Evolutionary conservation across 2,888 invertebrate genomes (phyloP).

Genomic region (Cinara cedri): DNA sequence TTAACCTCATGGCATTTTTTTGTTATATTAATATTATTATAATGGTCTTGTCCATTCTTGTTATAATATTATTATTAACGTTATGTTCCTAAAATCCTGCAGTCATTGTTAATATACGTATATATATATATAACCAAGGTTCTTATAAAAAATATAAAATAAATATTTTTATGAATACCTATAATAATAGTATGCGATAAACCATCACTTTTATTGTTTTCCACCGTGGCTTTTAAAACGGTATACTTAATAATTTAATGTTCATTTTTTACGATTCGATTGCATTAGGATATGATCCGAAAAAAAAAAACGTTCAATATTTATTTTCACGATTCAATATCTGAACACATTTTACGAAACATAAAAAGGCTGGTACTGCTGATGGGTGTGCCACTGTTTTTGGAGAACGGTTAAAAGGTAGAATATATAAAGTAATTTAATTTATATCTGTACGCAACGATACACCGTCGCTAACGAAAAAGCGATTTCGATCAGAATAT

Average conservation of each 20-base stretch:
- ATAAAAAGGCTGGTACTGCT: not conserved
- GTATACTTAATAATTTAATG: not conserved
- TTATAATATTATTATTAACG: conserved; percentile 23
- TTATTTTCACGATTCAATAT: not conserved
- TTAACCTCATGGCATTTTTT: conserved; percentile 22
- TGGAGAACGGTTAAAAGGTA: no score
- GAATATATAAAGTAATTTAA: no score
- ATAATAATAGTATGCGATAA: not conserved
- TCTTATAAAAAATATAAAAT: not conserved
- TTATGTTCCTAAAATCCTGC: conserved; percentile 5
- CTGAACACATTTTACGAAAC: not conserved
- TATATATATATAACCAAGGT: not conserved
- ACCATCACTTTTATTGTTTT: not conserved
- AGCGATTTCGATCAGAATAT: no score
- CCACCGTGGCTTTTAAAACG: not conserved
- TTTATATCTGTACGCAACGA: no score
- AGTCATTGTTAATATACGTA: not conserved
- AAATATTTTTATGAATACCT: no score
- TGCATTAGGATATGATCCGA: not conserved
- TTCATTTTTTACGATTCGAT: not conserved
- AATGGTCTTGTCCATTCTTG: not conserved
- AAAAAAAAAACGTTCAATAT: not conserved
- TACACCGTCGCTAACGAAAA: no score
- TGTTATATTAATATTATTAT: not conserved
- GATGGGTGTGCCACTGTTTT: not conserved